phyloP scores from a whole-genome alignment of 1,140 invertebrate genomes.

The Ostrea edulis region DNA sequence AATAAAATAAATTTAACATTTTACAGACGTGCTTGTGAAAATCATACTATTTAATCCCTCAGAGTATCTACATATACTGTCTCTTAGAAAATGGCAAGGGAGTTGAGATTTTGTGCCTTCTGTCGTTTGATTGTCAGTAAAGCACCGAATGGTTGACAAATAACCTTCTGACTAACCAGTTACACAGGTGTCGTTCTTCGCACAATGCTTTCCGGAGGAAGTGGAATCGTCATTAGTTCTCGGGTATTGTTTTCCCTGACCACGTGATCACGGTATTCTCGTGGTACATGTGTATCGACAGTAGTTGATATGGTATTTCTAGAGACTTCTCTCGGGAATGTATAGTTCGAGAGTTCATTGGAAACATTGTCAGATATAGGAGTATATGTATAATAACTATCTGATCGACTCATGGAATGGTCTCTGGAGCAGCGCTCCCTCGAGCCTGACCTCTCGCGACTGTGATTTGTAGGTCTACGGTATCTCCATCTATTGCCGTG shows the following conservation, averaged over 20 bases:
- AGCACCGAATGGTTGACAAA: conserved; percentile 33
- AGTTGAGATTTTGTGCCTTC: conserved; percentile 14
- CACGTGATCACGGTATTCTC: conserved; percentile 54
- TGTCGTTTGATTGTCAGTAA: conserved; percentile 33
- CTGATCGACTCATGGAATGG: conserved; percentile 74
- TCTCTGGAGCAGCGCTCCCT: conserved; percentile 73
- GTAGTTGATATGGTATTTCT: conserved; percentile 77
- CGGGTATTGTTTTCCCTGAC: conserved; percentile 35
- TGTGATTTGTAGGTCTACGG: conserved; percentile 65
- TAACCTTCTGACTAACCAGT: not conserved
- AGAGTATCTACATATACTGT: not conserved
- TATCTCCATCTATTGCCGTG: conserved; percentile 66
- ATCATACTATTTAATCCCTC: not conserved
- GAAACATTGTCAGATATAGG: conserved; percentile 76
- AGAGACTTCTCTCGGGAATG: conserved; percentile 72
- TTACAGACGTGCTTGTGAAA: not conserved
- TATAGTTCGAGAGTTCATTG: conserved; percentile 78
- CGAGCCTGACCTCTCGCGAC: conserved; percentile 70
- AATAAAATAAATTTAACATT: conserved; percentile 17
- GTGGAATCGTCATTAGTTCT: conserved; percentile 54
- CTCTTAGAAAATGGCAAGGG: not conserved
- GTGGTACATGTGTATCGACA: conserved; percentile 73
- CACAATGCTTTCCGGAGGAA: conserved; percentile 51
- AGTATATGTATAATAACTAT: conserved; percentile 78
- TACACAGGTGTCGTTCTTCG: conserved; percentile 57